Evolutionary conservation across 2,113 vertebrate genomes (phyloP), one percentile per base, ranked within the genome.

Genomic region (Nothobranchius kuhntae): DNA sequence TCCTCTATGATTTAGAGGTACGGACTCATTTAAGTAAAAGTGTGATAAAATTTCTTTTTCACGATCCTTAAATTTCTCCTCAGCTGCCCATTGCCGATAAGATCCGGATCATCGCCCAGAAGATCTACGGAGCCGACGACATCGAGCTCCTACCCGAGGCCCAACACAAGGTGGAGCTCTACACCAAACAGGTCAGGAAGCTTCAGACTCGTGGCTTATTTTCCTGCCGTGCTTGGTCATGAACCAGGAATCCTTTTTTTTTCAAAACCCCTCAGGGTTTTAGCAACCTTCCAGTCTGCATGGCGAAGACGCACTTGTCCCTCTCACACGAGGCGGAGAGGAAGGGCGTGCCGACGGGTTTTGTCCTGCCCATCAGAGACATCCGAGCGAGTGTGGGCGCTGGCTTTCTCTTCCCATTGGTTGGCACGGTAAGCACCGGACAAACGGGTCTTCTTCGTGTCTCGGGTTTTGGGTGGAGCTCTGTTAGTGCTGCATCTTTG

Each of bases 281-380:
- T 81, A 93, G 93, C 65, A 93, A 91, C 69, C 92, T 99, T 64
- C 98, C 98, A 13, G 93, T 99, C 83, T 99, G 98, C 89, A 99
- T 99, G 98, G 98, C 98, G 11, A 99, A 99, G 89, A 99, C 97
- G 51, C 98, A 99, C 75, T 82, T 99, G 70, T 99, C 98, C 0
- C 90, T 99, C 51, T 98, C 96, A 78, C 98, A 99, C 9, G 94
- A 98, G 80, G 95, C 98, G 10, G 96, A 99, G 68, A 93, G 87
- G 76, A 99, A 99, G 87, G 98, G 98, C 1, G 97, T 95, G 1
- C 98, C 98, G 2, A 94, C 91, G 0, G 96, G 95, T 6, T 99
- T 97, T 58, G 7, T 95, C 55, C 80, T 99, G 86, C 98, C 97
- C n/a, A 95, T 99, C 82, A 91, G 97, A 6, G 97, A 99, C 77